Base-by-base conservation (phyloP, 2,797 vertebrate genomes). In the Sebastes kiyomatsui region DNA sequence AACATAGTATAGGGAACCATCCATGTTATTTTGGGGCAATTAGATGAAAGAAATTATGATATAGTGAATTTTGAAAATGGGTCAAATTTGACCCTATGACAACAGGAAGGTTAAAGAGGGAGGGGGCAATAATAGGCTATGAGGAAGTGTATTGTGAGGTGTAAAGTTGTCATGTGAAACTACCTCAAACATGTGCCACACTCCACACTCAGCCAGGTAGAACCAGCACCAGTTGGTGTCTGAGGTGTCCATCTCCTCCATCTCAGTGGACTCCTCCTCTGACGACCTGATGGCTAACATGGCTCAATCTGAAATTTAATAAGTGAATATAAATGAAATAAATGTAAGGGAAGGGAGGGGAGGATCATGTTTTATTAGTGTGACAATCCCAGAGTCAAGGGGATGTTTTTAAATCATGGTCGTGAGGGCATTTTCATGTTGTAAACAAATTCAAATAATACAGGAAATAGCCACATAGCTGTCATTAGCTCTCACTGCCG, bases 111-210 rank as follows among this genome's bases (percentile, higher is more conserved):
- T 38, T 13, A 38, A 38, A 38, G 13, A 23, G 32, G 6, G 42
- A n/a, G 35, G 58, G 58, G 66, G 13, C 25, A 9, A n/a, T 5
- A 22, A 6, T 16, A 33, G 14, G 28, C 67, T 23, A 54, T 13
- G 3, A 22, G 5, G 22, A 52, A 35, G 65, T 60, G 62, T 28
- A 22, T 7, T 67, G 56, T 61, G 11, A 12, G 61, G 14, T 62
- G 64, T 55, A 10, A 60, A 75, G 72, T 71, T 56, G 67, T 61
- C 56, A 69, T 32, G 79, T 81, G 49, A 64, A 64, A 72, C 76
- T 97, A 99, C 98, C 96, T 99, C 97, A 94, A 99, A 99, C 97
- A 98, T 99, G 60, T 99, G 98, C 98, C 98, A 99, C 84, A 98
- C 97, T 65, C 98, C 98, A 80, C 98, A 99, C 73, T 99, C 98